Conservation (phyloP, 2,113 vertebrate species). For the Fulica atra region DNA sequence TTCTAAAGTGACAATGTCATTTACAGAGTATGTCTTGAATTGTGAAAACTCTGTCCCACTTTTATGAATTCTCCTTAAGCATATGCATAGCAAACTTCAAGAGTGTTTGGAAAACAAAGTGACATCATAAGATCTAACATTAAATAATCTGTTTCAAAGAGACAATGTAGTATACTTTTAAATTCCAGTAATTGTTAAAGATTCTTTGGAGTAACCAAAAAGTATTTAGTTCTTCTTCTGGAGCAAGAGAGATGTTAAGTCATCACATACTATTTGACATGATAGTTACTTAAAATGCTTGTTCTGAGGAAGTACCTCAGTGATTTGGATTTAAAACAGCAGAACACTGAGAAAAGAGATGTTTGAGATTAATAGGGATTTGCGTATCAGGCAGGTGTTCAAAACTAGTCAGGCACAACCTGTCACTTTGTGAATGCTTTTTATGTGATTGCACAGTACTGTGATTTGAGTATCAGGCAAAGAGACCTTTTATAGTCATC, state of each 20-base stretch:
- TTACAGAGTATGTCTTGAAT: not conserved
- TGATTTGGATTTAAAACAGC: not conserved
- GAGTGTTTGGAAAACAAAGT: not conserved
- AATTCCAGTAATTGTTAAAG: not conserved
- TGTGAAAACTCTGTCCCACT: not conserved
- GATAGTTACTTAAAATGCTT: not conserved
- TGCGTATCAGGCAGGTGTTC: not conserved
- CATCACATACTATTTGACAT: not conserved
- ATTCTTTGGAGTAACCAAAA: not conserved
- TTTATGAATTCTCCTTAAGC: not conserved
- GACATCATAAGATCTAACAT: not conserved
- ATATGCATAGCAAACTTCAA: not conserved
- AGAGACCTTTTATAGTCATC: not conserved
- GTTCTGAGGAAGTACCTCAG: not conserved
- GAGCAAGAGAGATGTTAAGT: not conserved
- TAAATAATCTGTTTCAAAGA: not conserved
- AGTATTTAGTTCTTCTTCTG: not conserved
- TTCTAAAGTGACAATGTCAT: not conserved
- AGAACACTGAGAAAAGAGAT: not conserved
- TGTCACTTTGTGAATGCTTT: not conserved
- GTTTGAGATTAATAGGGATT: not conserved
- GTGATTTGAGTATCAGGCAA: not conserved
- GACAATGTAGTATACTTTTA: not conserved
- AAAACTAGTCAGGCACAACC: not conserved
- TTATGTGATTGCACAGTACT: not conserved